Conservation (phyloP, 2,888 invertebrate genomes). For the Patella caerulea region DNA sequence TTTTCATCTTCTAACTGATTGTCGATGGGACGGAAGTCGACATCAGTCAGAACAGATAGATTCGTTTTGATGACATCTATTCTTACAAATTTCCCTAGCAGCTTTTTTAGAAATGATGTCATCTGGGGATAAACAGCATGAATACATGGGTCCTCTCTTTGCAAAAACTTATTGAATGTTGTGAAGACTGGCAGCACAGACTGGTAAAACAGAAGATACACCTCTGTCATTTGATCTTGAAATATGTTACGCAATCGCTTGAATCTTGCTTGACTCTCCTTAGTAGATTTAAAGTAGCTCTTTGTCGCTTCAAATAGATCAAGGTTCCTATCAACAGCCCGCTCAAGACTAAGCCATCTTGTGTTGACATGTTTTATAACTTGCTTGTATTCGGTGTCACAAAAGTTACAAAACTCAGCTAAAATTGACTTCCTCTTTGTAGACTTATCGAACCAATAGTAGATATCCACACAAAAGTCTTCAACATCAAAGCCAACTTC, state of each 20-base stretch:
- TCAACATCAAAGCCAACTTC: not conserved
- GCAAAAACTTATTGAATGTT: too few relatives aligned
- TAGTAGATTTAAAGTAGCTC: constrained; percentile 7
- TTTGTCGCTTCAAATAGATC: constrained; percentile 1
- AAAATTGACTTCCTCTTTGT: not conserved
- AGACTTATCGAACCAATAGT: constrained; percentile 18
- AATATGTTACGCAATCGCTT: not conserved
- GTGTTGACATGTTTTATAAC: constrained; percentile 16
- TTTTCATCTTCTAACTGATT: not conserved
- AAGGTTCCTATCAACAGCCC: not conserved
- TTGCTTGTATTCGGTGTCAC: constrained; percentile 10
- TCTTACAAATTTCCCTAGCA: constrained; percentile 13
- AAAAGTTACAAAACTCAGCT: not conserved
- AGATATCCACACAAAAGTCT: constrained; percentile 14
- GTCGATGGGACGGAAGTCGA: constrained; percentile 1
- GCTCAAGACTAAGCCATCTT: constrained; percentile 15
- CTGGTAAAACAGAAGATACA: constrained; percentile 6
- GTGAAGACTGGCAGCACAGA: constrained; percentile 11
- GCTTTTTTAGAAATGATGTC: not conserved
- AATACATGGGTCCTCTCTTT: too few relatives aligned
- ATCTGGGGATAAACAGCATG: too few relatives aligned
- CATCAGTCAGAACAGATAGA: constrained; percentile 8
- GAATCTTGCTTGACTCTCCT: constrained; percentile 12
- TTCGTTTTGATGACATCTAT: constrained; percentile 4
- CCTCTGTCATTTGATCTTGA: constrained; percentile 12